Evolutionary conservation across 2,888 invertebrate species (phyloP), one percentile per base, ranked within the genome.

Genomic region (Drosophila setosimentum): DNA sequence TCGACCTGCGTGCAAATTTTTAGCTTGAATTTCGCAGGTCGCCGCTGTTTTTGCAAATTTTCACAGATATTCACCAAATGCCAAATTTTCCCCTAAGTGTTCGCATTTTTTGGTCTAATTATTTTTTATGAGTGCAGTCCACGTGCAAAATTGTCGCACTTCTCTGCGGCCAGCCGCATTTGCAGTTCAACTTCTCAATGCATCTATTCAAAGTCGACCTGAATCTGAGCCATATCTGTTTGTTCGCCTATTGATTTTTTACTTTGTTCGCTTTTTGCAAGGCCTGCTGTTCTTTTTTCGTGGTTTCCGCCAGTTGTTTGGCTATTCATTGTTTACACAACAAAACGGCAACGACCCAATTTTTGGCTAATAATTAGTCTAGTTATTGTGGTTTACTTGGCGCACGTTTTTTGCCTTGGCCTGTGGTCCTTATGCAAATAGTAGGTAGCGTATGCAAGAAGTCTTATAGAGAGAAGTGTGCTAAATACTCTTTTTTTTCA

Each of bases 31-130:
- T 86, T 59, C 48, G 84, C 80, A 87, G 80, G 85, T 76, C 84
- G 35, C 42, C 64, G 33, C 13, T 24, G 13, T 2, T 24, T 57
- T 30, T 21, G 35, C 37, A 33, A 54, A 50, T 60, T 51, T 62
- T 33, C 30, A 33, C 75, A 55, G 24, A 32, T 53, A 61, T 64
- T 61, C 30, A 11, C 24, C 16, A 30, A 63, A 50, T 27, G 49
- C 24, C 4, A 24, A 16, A 24, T 50, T 58, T 67, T 45, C 45
- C 50, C 50, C 35, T 58, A 53, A 75, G 66, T 76, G 85, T 58
- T 69, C 77, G 66, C 87, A 91, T 90, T 91, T 91, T 91, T 91
- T 91, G 91, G 74, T 81, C 91, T 91, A 91, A 91, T 91, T 91
- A 91, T 91, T 91, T 91, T 91, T 90, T 91, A 91, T 91, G 89